Evolutionary conservation across 2,888 invertebrate genomes (phyloP), one percentile per base, ranked within the genome.

Genomic region (Dicycla oo): DNA sequence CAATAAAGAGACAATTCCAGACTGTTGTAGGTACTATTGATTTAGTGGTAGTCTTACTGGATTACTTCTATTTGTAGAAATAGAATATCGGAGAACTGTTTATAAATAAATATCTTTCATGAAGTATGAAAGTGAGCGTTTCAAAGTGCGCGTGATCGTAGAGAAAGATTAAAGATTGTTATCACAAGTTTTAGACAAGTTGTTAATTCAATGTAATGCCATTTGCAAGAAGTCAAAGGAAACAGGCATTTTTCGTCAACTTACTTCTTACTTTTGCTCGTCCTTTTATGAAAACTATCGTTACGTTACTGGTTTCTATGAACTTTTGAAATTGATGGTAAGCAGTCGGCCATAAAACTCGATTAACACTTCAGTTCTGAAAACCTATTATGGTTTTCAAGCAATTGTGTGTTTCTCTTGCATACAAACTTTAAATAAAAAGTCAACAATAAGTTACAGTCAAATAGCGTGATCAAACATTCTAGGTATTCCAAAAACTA

Each of bases 11-110:
- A 40, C 11, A 20, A 34, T 69, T 20, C 23, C 70, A 69, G 70
- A 20, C 20, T 15, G 6, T 10, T 26, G 4, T n/a, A n/a, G n/a
- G n/a, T 26, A 26, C n/a, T 38, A 47, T 26, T 57, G 18, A 38
- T 70, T 47, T 47, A 40, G 30, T 30, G 30, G 38, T 38, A 4
- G 4, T 58, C 8, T 38, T 47, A 45, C n/a, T 45, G 6, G 13
- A n/a, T 26, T 40, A 26, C 6, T n/a, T 49, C n/a, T 30, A 13
- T 49, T 69, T n/a, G 26, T 69, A 69, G 47, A 13, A 61, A 61
- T 8, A 60, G 11, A 62, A 57, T 45, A 45, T n/a, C 15, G 6
- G 26, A 54, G 5, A 23, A 15, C n/a, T 15, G 4, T 30, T 43
- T 43, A 7, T 20, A 23, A 43, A 23, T 45, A 65, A 40, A 40